These are phyloP conservation scores for Brachionus angularis DNA, from an alignment of 1,140 invertebrate genomes.

Conservation along the genomic window DNA sequence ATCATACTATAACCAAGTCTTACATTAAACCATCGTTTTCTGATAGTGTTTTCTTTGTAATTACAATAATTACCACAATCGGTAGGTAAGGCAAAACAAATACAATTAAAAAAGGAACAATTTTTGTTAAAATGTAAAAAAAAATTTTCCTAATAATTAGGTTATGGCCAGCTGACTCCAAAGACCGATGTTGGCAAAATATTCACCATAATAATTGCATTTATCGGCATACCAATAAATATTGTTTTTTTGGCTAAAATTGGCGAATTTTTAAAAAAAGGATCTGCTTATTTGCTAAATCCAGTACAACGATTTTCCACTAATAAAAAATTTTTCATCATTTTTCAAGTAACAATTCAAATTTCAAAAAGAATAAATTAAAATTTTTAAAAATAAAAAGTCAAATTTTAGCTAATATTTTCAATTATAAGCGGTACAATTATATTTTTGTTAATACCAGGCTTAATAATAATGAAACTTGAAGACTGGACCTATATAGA, in stretches of 20 bases:
- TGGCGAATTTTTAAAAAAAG: slow-evolving; percentile 67
- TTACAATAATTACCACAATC: slow-evolving; percentile 12
- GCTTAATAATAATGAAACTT: slow-evolving; percentile 82
- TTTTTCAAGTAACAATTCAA: slow-evolving; percentile 13
- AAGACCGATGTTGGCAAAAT: slow-evolving; percentile 52
- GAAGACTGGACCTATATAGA: slow-evolving; percentile 97
- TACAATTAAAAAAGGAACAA: not conserved
- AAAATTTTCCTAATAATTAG: not conserved
- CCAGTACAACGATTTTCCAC: not conserved
- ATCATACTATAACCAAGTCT: not conserved
- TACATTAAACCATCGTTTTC: not conserved
- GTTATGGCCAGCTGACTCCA: slow-evolving; percentile 55
- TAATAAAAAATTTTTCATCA: slow-evolving; percentile 28
- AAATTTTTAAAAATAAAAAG: not conserved
- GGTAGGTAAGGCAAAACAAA: not conserved
- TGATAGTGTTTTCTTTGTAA: slow-evolving; percentile 20
- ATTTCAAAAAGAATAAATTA: not conserved
- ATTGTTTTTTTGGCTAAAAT: slow-evolving; percentile 98
- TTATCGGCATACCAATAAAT: slow-evolving; percentile 68
- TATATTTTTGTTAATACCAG: slow-evolving; percentile 81
- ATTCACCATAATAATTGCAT: slow-evolving; percentile 58
- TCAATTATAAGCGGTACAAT: slow-evolving; percentile 2
- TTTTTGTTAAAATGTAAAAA: not conserved
- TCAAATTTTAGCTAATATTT: slow-evolving; percentile 1
- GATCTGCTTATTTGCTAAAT: not conserved